Evolutionary conservation across 2,113 vertebrate genomes (phyloP).

Genomic region (Xenus cinereus): DNA sequence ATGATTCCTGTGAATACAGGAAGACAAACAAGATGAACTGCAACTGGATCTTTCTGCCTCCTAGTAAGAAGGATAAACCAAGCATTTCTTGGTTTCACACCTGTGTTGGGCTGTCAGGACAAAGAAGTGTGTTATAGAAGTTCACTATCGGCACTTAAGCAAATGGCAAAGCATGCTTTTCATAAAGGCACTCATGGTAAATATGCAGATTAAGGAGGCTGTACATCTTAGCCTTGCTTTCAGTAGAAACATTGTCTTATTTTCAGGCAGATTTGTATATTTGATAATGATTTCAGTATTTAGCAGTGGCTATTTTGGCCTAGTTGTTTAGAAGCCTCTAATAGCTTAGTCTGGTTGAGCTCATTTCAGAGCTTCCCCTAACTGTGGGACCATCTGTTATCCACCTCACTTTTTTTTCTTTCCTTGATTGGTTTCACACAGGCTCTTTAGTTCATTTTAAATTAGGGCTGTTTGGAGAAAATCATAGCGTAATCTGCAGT

Average conservation of each 20-base stretch:
- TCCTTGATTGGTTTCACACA: background rate
- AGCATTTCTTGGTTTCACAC: background rate
- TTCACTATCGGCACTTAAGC: background rate
- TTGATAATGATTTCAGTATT: background rate
- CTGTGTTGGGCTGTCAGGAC: background rate
- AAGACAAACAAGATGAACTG: background rate
- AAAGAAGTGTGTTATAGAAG: background rate
- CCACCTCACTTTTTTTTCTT: background rate
- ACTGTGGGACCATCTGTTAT: conserved; percentile 39
- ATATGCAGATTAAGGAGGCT: background rate
- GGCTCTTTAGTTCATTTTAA: background rate
- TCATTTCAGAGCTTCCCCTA: conserved; percentile 9
- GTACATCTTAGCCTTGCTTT: background rate
- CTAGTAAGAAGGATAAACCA: background rate
- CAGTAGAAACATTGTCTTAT: background rate
- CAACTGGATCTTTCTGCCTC: background rate
- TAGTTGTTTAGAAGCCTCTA: background rate
- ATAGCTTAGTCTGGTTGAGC: conserved; percentile 25
- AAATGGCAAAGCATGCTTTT: background rate
- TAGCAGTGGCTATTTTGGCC: background rate
- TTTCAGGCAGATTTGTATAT: background rate
- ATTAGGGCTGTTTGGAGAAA: background rate
- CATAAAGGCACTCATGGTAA: background rate
- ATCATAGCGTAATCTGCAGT: background rate
- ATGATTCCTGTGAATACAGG: background rate